Conservation (phyloP, 2,113 vertebrate species). For the Elanoides forficatus region DNA sequence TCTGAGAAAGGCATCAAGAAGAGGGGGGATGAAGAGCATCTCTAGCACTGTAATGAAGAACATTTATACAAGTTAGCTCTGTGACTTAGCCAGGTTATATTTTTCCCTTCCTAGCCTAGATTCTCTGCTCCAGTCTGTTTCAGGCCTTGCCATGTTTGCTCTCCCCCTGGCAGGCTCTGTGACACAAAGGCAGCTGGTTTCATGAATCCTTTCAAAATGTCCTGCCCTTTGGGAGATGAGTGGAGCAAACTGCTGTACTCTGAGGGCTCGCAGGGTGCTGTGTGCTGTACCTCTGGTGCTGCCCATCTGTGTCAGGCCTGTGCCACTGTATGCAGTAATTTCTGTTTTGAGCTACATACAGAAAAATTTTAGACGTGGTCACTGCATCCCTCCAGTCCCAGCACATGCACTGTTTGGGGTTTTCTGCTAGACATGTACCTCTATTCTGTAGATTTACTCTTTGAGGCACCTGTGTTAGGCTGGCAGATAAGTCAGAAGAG, state of each 20-base stretch:
- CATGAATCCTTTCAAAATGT: not conserved
- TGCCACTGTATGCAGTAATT: not conserved
- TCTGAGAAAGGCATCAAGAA: not conserved
- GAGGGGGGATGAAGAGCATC: not conserved
- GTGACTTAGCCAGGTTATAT: not conserved
- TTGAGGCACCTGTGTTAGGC: not conserved
- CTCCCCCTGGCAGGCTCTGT: rapidly evolving
- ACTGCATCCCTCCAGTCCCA: not conserved
- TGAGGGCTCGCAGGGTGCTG: not conserved
- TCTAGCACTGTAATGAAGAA: not conserved
- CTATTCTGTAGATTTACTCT: not conserved
- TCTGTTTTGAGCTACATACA: not conserved
- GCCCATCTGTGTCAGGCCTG: not conserved
- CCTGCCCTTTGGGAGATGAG: not conserved
- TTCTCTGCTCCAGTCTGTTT: not conserved
- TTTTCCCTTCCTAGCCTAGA: not conserved
- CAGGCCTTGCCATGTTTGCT: not conserved
- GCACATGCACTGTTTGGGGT: rapidly evolving
- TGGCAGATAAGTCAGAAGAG: not conserved
- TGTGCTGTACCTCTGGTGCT: not conserved
- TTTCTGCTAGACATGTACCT: not conserved
- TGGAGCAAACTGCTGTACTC: not conserved
- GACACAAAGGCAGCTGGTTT: not conserved
- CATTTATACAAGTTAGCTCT: not conserved
- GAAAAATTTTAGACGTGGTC: not conserved